These are phyloP conservation scores for Yponomeuta cagnagella DNA, from an alignment of 2,888 invertebrate species.

Conservation along the genomic window DNA sequence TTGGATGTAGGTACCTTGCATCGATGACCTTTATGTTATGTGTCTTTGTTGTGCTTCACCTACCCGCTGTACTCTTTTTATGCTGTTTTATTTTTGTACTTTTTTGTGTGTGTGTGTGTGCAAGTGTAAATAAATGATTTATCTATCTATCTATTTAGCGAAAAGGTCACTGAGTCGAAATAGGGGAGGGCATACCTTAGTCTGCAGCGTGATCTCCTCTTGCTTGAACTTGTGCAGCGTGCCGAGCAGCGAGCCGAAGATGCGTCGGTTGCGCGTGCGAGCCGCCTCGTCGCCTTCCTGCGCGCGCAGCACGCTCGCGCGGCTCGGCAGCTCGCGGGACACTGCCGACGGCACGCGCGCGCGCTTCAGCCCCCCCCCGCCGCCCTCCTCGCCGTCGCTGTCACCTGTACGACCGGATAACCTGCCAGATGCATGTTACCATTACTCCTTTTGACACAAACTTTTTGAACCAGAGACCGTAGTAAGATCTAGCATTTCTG, in stretches of 20 bases:
- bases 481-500: no score
- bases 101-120: no score
- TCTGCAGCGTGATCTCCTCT: slow-evolving; percentile 92
- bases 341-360: slow-evolving; percentile 80
- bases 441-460: neutral
- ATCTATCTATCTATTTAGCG: no score
- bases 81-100: no score
- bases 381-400: slow-evolving; percentile 64
- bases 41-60: no score
- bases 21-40: no score
- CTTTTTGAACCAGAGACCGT: no score
- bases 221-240: slow-evolving; percentile 96
- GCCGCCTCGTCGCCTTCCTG: slow-evolving; percentile 88
- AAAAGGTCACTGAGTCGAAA: no score
- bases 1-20: no score
- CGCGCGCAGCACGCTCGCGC: slow-evolving; percentile 75
- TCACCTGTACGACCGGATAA: slow-evolving; percentile 60
- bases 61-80: no score
- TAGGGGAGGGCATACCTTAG: slow-evolving; percentile 67
- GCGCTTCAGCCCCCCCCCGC: slow-evolving; percentile 32
- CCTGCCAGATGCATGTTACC: slow-evolving; percentile 28
- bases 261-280: slow-evolving; percentile 89
- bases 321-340: slow-evolving; percentile 88
- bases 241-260: slow-evolving; percentile 96
- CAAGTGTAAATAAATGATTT: no score